Conservation (phyloP, 2,113 vertebrate genomes). For the Cinclus cinclus region DNA sequence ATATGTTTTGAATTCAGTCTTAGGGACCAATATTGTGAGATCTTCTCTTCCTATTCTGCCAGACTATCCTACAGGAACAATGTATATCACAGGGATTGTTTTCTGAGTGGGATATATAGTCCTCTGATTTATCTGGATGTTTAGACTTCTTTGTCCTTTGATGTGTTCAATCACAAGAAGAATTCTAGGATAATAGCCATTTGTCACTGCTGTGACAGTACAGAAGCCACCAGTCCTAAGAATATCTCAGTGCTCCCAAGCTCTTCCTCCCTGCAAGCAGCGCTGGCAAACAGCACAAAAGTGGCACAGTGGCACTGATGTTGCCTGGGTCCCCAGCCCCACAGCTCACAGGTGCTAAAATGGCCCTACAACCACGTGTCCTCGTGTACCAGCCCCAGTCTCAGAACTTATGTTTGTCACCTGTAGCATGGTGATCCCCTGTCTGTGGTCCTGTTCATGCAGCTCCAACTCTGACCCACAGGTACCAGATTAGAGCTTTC, state of each 20-base stretch:
- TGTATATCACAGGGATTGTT: not conserved
- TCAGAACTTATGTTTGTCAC: not conserved
- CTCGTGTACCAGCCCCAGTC: not conserved
- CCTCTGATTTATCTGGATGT: not conserved
- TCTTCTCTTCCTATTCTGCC: not conserved
- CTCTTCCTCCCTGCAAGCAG: not conserved
- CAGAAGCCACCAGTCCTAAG: not conserved
- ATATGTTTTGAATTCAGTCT: not conserved
- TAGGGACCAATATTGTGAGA: not conserved
- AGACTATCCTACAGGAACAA: not conserved
- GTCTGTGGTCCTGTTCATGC: not conserved
- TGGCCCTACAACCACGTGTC: fast-evolving
- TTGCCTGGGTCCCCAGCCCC: not conserved
- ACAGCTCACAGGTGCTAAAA: not conserved
- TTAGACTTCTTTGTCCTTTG: not conserved
- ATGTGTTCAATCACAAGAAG: not conserved
- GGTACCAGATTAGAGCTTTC: not conserved
- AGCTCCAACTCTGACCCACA: not conserved
- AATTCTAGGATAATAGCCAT: not conserved
- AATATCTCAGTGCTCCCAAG: not conserved
- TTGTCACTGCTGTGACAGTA: not conserved
- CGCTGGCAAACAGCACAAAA: not conserved
- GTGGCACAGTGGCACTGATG: fast-evolving
- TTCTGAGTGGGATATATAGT: not conserved
- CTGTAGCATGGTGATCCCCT: not conserved